Conservation (phyloP, 2,888 invertebrate species). For the Caenorhabditis sp. region DNA sequence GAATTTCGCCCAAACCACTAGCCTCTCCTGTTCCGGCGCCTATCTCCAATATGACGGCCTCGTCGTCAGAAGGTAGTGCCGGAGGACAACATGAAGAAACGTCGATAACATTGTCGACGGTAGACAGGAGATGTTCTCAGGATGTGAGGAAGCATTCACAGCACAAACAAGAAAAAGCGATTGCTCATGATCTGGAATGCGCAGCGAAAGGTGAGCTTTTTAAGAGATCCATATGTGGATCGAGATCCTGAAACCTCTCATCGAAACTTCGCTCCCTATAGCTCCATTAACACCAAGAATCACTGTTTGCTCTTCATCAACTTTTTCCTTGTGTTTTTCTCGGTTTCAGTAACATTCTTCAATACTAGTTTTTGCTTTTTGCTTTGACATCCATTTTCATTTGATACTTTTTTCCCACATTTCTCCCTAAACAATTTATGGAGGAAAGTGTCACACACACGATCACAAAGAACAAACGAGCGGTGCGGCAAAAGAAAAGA, state of each 20-base stretch:
- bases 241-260: too few species aligned
- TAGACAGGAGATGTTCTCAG: conserved; percentile 47
- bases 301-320: neutral
- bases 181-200: conserved; percentile 69
- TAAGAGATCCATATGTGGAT: too few species aligned
- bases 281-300: neutral
- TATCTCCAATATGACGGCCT: conserved; percentile 40
- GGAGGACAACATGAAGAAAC: conserved; percentile 20
- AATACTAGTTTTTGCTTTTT: neutral
- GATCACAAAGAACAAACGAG: conserved; percentile 43
- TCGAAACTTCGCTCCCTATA: neutral
- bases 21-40: conserved; percentile 42
- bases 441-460: conserved; percentile 35
- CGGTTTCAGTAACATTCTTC: neutral
- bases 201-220: conserved; percentile 65
- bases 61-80: conserved; percentile 52
- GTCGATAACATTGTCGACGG: conserved; percentile 23
- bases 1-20: conserved; percentile 58
- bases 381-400: neutral
- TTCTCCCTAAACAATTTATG: conserved; percentile 25
- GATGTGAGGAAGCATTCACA: conserved; percentile 63
- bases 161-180: conserved; percentile 68
- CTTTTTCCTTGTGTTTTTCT: neutral
- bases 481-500: conserved; percentile 25
- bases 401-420: conserved; percentile 5